phyloP scores from a whole-genome alignment of 2,113 vertebrate species.

The Sardina pilchardus region DNA sequence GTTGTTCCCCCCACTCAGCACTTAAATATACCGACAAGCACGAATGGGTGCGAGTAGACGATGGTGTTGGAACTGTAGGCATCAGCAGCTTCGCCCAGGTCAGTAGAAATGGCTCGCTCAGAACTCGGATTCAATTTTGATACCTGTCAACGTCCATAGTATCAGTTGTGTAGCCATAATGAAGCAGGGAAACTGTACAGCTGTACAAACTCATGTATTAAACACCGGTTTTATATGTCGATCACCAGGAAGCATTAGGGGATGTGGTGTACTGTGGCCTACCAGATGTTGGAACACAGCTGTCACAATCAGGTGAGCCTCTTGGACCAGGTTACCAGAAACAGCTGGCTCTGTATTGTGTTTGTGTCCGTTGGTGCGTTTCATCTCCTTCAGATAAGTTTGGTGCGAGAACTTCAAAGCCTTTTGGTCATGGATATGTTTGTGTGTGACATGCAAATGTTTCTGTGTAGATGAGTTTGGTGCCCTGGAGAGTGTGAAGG shows the following conservation, averaged over 20 bases:
- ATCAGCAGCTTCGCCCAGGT: conserved; percentile 98
- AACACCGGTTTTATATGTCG: not conserved
- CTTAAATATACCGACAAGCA: conserved; percentile 97
- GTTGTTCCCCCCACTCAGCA: conserved; percentile 75
- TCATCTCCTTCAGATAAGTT: not conserved
- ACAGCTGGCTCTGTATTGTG: not conserved
- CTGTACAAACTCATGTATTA: not conserved
- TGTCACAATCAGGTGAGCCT: conserved; percentile 85
- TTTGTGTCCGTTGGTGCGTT: not conserved
- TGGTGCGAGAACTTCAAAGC: not conserved
- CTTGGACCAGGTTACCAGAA: not conserved
- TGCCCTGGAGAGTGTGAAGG: conserved; percentile 96
- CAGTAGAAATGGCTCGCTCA: conserved; percentile 40
- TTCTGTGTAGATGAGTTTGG: conserved; percentile 90
- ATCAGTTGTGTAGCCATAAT: no score
- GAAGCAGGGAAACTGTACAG: no score
- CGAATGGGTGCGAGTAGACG: conserved; percentile 90
- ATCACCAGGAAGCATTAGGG: conserved; percentile 86
- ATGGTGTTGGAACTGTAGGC: conserved; percentile 89
- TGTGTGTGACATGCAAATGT: not conserved
- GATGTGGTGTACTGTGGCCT: conserved; percentile 97
- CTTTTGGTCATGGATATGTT: not conserved
- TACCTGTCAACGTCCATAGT: no score
- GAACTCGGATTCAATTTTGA: no score
- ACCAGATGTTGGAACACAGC: conserved; percentile 90